Conservation (phyloP, 1,140 invertebrate genomes). For the Pissodes strobi region DNA sequence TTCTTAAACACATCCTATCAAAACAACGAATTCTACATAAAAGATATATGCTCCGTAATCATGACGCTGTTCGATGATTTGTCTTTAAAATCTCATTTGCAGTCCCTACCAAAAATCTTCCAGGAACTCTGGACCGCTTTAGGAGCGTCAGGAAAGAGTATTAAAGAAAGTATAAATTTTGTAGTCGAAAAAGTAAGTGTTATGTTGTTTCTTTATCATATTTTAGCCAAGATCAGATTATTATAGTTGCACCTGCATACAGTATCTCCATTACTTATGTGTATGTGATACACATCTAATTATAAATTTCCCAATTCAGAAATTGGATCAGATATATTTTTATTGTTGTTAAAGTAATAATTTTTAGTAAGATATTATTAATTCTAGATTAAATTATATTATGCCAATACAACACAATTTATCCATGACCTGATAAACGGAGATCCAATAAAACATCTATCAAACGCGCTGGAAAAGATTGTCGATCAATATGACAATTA, state of each 20-base stretch:
- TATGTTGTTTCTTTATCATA: background rate
- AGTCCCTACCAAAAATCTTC: conserved; percentile 75
- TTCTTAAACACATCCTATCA: conserved; percentile 78
- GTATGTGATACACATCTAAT: too few species aligned
- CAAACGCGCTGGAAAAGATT: conserved; percentile 67
- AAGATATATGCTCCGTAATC: conserved; percentile 71
- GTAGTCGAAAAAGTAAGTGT: conserved; percentile 66
- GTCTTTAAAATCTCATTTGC: conserved; percentile 75
- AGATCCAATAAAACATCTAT: conserved; percentile 70
- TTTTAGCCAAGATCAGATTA: too few species aligned
- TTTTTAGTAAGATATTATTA: background rate
- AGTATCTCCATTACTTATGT: too few species aligned
- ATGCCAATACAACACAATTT: conserved; percentile 70
- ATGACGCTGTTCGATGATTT: conserved; percentile 75
- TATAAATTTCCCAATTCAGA: too few species aligned
- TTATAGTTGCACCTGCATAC: too few species aligned
- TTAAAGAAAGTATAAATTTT: conserved; percentile 74
- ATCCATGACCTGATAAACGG: conserved; percentile 71
- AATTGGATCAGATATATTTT: too few species aligned
- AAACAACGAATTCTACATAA: conserved; percentile 81
- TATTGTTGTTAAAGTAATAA: background rate
- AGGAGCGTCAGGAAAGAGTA: conserved; percentile 78
- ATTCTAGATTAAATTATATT: conserved; percentile 66
- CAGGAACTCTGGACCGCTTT: conserved; percentile 82
- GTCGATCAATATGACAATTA: conserved; percentile 78